phyloP scores from a whole-genome alignment of 2,888 invertebrate species.

The Sphaerophoria rueppellii region DNA sequence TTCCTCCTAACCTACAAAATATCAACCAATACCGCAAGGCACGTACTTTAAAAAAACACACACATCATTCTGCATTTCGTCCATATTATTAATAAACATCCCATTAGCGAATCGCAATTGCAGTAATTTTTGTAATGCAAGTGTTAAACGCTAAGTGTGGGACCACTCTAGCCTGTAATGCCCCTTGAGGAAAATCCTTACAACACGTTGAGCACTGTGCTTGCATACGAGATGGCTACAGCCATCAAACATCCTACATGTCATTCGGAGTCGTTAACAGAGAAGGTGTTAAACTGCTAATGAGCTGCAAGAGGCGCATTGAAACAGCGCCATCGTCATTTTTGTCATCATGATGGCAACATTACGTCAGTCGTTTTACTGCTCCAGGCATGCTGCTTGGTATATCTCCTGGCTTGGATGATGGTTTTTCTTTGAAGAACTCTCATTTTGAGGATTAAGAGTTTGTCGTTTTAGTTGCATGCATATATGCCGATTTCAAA shows the following conservation, averaged over 20 bases:
- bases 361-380: neutral
- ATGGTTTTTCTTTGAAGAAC: constrained; percentile 24
- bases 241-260: constrained; percentile 10
- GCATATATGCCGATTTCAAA: constrained; percentile 65
- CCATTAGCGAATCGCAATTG: constrained; percentile 63
- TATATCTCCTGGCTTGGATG: neutral
- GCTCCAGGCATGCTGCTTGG: neutral
- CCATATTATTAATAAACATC: constrained; percentile 50
- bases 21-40: neutral
- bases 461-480: constrained; percentile 65
- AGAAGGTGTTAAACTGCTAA: constrained; percentile 71
- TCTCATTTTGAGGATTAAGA: constrained; percentile 54
- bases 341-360: neutral
- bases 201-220: constrained; percentile 13
- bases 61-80: neutral
- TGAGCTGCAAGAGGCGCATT: constrained; percentile 64
- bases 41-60: constrained; percentile 5
- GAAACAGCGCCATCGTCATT: constrained; percentile 43
- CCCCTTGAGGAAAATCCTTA: constrained; percentile 29
- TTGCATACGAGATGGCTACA: neutral
- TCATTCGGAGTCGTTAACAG: constrained; percentile 36
- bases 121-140: constrained; percentile 57
- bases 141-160: constrained; percentile 44
- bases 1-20: constrained; percentile 7
- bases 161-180: constrained; percentile 7